Conservation (phyloP, 2,888 invertebrate genomes). For the Aquatica leii region DNA sequence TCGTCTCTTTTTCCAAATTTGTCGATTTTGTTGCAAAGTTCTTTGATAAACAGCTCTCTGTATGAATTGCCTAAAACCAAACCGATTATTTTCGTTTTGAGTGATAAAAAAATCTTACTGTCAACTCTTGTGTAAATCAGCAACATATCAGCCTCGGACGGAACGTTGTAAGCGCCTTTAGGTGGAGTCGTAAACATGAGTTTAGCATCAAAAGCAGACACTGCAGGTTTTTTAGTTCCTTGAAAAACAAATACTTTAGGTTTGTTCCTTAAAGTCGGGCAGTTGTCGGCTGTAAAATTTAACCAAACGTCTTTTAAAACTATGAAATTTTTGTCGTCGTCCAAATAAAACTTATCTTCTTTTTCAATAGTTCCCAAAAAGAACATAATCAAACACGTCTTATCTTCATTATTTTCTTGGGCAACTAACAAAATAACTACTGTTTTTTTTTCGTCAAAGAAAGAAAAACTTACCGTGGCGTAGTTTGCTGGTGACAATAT, state of each 20-base stretch:
- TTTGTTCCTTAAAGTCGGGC: constrained; percentile 49
- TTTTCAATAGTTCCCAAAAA: constrained; percentile 42
- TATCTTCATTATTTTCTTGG: constrained; percentile 30
- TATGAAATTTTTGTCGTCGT: constrained; percentile 26
- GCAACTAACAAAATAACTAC: constrained; percentile 32
- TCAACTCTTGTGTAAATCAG: constrained; percentile 41
- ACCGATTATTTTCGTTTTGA: neutral
- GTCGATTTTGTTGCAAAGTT: constrained; percentile 47
- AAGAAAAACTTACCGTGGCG: constrained; percentile 41
- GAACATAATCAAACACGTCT: constrained; percentile 48
- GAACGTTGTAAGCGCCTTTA: constrained; percentile 37
- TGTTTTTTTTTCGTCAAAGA: constrained; percentile 6
- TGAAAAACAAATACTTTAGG: constrained; percentile 56
- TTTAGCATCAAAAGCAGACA: neutral
- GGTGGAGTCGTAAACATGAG: neutral
- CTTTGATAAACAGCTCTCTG: constrained; percentile 39
- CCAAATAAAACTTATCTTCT: constrained; percentile 34
- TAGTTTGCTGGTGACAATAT: constrained; percentile 36
- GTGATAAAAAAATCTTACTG: constrained; percentile 4
- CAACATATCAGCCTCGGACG: constrained; percentile 45
- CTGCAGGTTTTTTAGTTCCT: constrained; percentile 39
- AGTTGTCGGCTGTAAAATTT: constrained; percentile 48
- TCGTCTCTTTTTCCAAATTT: constrained; percentile 49
- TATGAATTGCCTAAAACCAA: neutral
- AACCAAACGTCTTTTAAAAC: constrained; percentile 46